A percentile compares a stretch with the other conserved stretches of the same genome.
Evolutionary conservation across 2,888 invertebrate genomes (phyloP).

Genomic region (Tetramorium bicarinatum): DNA sequence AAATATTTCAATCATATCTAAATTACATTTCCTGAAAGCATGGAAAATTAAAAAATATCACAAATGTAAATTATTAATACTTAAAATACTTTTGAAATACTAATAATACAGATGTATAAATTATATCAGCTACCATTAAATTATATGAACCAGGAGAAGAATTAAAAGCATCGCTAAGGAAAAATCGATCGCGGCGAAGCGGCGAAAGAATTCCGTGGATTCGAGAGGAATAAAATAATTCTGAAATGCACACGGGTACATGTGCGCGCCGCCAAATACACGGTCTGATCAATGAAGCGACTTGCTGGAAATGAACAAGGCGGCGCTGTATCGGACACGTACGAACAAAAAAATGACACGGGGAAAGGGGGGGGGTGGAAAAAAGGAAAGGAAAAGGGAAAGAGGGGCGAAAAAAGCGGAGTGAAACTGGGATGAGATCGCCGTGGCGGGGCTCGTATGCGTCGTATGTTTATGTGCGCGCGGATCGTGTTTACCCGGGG

Average conservation of each 20-base stretch:
- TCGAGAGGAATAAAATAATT: slow-evolving; percentile 26
- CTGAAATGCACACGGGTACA: slow-evolving; percentile 28
- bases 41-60: background rate
- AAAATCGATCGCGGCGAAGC: background rate
- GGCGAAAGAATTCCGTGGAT: background rate
- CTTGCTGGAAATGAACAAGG: slow-evolving; percentile 52
- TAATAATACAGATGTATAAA: background rate
- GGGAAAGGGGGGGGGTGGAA: slow-evolving; percentile 12
- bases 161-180: slow-evolving; percentile 2
- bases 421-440: slow-evolving; percentile 44
- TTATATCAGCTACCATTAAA: background rate
- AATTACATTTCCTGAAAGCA: background rate
- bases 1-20: slow-evolving; percentile 18
- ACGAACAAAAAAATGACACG: slow-evolving; percentile 45
- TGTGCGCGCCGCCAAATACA: slow-evolving; percentile 34
- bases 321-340: slow-evolving; percentile 37
- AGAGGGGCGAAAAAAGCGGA: background rate
- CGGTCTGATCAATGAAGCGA: slow-evolving; percentile 45
- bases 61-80: background rate
- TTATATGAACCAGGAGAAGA: no score
- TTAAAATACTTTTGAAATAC: background rate
- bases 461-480: slow-evolving; percentile 30
- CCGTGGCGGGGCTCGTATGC: slow-evolving; percentile 15
- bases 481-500: slow-evolving; percentile 45
- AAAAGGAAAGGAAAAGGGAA: background rate